Evolutionary conservation across 2,797 vertebrate genomes (phyloP).

Genomic region (Pteropus rufus): DNA sequence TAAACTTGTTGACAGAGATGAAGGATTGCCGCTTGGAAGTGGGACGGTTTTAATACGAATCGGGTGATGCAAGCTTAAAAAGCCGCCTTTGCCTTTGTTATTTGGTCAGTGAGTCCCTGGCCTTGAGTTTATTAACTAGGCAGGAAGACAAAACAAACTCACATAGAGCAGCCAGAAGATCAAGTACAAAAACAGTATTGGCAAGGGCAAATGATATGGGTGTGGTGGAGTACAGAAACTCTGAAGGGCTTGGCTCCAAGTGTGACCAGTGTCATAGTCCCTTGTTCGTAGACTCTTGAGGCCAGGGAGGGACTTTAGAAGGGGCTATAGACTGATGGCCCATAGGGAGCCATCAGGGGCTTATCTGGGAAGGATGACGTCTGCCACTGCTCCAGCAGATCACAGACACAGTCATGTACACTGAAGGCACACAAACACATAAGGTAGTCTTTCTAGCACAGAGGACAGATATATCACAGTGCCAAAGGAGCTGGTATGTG

Average conservation of each 20-base stretch:
- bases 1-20: neutral
- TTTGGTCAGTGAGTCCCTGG: neutral
- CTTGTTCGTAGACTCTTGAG: neutral
- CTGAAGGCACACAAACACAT: accelerated
- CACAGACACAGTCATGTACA: neutral
- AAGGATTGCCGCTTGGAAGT: neutral
- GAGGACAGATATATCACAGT: neutral
- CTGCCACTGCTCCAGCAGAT: neutral
- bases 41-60: constrained; percentile 35
- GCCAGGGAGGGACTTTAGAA: neutral
- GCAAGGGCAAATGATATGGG: neutral
- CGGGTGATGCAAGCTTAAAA: neutral
- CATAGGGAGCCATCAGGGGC: neutral
- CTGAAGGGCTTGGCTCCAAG: neutral
- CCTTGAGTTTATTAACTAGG: constrained; percentile 51
- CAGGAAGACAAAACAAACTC: constrained; percentile 60
- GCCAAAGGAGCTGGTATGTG: neutral
- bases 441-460: neutral
- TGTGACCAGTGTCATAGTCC: neutral
- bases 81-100: neutral
- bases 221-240: neutral
- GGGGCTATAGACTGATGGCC: neutral
- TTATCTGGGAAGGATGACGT: neutral
- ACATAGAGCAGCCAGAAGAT: neutral
- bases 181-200: neutral